Evolutionary conservation across 2,797 vertebrate species (phyloP), one percentile per base, ranked within the genome.

Genomic region (Pangasius larnaudii): DNA sequence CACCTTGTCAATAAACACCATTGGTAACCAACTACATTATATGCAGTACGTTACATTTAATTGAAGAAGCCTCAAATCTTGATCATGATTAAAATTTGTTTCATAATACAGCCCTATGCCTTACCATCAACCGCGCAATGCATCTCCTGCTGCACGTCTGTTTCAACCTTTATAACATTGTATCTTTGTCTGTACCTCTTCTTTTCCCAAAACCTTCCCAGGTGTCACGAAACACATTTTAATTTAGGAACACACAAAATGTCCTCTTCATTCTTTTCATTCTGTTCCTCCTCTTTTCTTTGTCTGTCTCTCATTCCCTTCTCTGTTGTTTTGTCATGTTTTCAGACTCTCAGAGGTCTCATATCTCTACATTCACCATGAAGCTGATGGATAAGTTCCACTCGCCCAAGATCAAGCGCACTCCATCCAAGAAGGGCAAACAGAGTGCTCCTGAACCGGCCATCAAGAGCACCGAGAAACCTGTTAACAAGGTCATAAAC

Each of bases 321-420:
- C 49, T 39, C 80, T 86, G 4, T 86, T 61, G 33, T 58, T 81
- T 27, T 82, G 36, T 69, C 11, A 1, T 87, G 24, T 72, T 88
- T 79, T 19, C 91, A 99, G 98, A 99, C 94, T 98, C 98, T 24
- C 98, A 99, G 93, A 97, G 98, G 91, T 99, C 98, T 91, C 98
- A 99, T 92, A 97, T 99, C 90, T 97, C 98, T 92, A 99, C 98
- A 11, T 98, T 99, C 96, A 99, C 98, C 82, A 99, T 99, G 98
- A 99, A 99, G 94, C 93, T 99, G 91, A 99, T 97, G 96, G 98
- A 99, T 95, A 99, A 99, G 94, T 99, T 99, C 95, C 98, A 99
- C 92, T 99, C 98, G 6, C 98, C 98, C 90, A 99, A 99, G 95
- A 98, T 99, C 95, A 99, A 98, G 95, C 96, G 98, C 90, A 99